phyloP scores from a whole-genome alignment of 2,888 invertebrate species.

The Cheilosia scutellata region DNA sequence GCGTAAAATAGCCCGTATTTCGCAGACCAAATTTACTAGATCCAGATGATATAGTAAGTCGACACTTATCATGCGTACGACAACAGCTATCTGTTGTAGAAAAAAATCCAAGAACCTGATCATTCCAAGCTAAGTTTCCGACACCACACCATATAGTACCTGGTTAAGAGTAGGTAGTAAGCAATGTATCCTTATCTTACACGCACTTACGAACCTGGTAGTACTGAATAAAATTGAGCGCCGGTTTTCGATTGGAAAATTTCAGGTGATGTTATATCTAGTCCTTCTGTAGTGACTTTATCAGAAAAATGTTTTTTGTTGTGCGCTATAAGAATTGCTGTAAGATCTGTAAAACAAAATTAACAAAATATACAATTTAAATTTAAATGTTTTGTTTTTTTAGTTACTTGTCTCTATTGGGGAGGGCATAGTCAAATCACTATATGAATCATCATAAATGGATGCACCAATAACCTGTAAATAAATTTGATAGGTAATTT shows the following conservation, averaged over 20 bases:
- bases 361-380: background rate
- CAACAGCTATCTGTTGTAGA: conserved; percentile 89
- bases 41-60: conserved; percentile 86
- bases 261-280: conserved; percentile 67
- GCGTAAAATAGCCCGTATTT: conserved; percentile 88
- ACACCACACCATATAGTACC: conserved; percentile 92
- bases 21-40: conserved; percentile 86
- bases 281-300: conserved; percentile 60
- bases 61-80: conserved; percentile 89
- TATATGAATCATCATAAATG: conserved; percentile 20
- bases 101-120: conserved; percentile 87
- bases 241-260: conserved; percentile 63
- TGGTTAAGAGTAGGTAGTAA: conserved; percentile 77
- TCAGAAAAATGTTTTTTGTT: conserved; percentile 48
- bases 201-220: conserved; percentile 48
- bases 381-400: background rate
- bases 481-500: background rate
- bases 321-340: conserved; percentile 37
- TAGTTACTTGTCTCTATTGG: conserved; percentile 32
- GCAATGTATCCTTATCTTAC: background rate
- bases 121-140: conserved; percentile 86
- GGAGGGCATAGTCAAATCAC: conserved; percentile 6
- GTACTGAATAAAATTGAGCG: conserved; percentile 53
- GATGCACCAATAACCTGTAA: conserved; percentile 36
- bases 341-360: conserved; percentile 32